Percentiles rank a stretch among this genome's conserved stretches.
These are phyloP conservation scores for Pionites leucogaster DNA, from an alignment of 2,113 vertebrate genomes.

Conservation along the genomic window DNA sequence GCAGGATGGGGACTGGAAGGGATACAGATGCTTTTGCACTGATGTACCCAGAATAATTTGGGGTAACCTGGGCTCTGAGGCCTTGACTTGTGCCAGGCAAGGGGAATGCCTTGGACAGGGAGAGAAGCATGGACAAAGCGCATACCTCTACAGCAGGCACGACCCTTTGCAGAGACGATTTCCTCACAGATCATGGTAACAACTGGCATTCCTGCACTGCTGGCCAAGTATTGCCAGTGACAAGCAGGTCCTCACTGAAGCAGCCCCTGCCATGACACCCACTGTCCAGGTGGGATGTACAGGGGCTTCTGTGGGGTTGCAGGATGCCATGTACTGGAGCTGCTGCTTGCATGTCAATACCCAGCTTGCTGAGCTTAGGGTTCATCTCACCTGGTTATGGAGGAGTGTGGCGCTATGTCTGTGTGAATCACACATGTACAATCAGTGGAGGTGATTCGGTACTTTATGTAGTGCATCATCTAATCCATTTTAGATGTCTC, in stretches of 20 bases:
- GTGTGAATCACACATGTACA: neutral
- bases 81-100: neutral
- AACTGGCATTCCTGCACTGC: neutral
- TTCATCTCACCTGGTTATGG: neutral
- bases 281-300: neutral
- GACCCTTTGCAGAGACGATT: neutral
- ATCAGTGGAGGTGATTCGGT: neutral
- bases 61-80: neutral
- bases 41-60: neutral
- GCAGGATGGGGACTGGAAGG: too few relatives aligned
- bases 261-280: neutral
- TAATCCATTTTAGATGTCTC: neutral
- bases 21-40: neutral
- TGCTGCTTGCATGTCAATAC: neutral
- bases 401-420: accelerated
- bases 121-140: neutral
- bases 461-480: neutral
- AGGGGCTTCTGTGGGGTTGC: neutral
- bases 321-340: neutral
- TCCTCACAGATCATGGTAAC: accelerated
- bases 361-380: neutral
- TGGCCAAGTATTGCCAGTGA: accelerated
- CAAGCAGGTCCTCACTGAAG: neutral
- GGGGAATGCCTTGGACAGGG: accelerated
- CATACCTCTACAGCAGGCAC: neutral